These are phyloP conservation scores for Hydrochoerus hydrochaeris DNA, from an alignment of 2,113 vertebrate species.

Conservation along the genomic window DNA sequence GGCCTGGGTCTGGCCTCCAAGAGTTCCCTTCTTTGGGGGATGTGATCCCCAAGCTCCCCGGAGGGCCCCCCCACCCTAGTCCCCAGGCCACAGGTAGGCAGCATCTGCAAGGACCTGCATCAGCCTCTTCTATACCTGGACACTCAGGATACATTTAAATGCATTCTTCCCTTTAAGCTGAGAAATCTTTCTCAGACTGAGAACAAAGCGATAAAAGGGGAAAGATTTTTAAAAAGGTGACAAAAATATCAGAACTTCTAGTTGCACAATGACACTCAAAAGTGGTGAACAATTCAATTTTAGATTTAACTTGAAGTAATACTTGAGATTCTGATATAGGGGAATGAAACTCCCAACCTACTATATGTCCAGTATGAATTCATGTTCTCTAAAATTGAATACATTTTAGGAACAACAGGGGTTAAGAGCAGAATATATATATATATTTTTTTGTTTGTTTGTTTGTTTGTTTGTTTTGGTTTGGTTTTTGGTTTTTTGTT, in stretches of 20 bases:
- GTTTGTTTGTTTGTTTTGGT: too few species aligned
- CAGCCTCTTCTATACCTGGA: not conserved
- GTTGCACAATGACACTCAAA: not conserved
- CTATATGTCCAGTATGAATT: too few species aligned
- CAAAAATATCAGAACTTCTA: conserved; percentile 50
- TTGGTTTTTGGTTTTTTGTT: too few species aligned
- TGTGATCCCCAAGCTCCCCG: not conserved
- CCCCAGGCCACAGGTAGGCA: too few species aligned
- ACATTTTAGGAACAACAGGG: too few species aligned
- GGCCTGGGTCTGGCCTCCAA: too few species aligned
- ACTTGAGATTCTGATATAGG: not conserved
- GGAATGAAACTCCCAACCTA: too few species aligned
- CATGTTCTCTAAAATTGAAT: too few species aligned
- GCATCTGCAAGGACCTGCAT: not conserved
- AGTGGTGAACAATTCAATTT: conserved; percentile 52
- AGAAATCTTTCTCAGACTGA: conserved; percentile 4
- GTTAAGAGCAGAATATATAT: too few species aligned
- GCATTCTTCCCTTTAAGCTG: not conserved
- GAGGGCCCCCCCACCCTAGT: not conserved
- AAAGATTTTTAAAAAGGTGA: conserved; percentile 47
- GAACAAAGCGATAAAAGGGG: not conserved
- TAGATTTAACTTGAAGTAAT: conserved; percentile 64
- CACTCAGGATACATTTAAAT: not conserved
- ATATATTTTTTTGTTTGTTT: too few species aligned
- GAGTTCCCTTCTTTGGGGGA: not conserved